A percentile compares a stretch with the other conserved stretches of the same genome.
Conservation (phyloP, 2,113 vertebrate species). For the Eonycteris spelaea region DNA sequence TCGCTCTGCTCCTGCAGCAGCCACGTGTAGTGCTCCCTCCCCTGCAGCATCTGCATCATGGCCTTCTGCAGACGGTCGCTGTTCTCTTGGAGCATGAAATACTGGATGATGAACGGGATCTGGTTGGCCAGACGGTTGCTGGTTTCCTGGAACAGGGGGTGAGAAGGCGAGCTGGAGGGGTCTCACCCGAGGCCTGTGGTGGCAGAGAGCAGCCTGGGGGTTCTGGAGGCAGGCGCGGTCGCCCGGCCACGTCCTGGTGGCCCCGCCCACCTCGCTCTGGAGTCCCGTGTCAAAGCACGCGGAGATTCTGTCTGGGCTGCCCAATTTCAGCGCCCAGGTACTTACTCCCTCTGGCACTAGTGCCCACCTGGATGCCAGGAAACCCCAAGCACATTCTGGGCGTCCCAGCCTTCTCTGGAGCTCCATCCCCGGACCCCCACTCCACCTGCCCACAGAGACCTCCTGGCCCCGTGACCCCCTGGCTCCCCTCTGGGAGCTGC, state of each 20-base stretch:
- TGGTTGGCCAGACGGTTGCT: constrained; percentile 84
- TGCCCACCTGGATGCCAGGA: neutral
- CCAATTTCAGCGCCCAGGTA: neutral
- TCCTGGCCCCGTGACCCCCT: neutral
- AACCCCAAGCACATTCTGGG: too few relatives aligned
- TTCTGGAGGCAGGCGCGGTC: accelerated
- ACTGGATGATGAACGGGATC: constrained; percentile 86
- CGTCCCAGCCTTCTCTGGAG: neutral
- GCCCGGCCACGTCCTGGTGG: neutral
- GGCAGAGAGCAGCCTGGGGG: neutral
- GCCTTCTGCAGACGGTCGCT: constrained; percentile 77
- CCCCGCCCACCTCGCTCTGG: accelerated
- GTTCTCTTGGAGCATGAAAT: constrained; percentile 81
- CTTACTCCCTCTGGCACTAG: neutral
- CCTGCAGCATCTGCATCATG: constrained; percentile 83
- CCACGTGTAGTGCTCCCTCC: constrained; percentile 46
- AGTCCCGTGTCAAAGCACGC: neutral
- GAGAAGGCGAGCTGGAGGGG: neutral
- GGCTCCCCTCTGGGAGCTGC: too few relatives aligned
- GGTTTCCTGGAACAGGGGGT: constrained; percentile 79
- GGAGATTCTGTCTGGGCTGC: neutral
- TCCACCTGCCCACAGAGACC: neutral
- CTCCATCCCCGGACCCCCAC: accelerated
- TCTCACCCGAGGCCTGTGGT: neutral
- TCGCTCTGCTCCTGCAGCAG: constrained; percentile 83